phyloP scores from a whole-genome alignment of 2,888 invertebrate genomes.

The Cantharis rustica region DNA sequence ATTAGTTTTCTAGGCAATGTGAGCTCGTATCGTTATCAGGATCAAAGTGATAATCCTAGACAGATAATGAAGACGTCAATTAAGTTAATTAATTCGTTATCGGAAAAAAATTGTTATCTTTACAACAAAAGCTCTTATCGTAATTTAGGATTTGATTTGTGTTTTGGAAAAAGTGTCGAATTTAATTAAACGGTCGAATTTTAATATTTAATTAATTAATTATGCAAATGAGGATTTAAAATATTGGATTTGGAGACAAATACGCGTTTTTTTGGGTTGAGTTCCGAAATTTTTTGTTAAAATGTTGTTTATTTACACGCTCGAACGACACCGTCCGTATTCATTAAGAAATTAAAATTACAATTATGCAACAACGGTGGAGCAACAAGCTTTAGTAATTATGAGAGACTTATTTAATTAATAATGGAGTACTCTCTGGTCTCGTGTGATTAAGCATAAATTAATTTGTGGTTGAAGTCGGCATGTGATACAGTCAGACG shows the following conservation, averaged over 20 bases:
- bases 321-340: conserved; percentile 7
- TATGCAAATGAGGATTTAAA: not conserved
- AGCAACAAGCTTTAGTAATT: conserved; percentile 26
- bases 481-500: conserved; percentile 17
- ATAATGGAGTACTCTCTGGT: conserved; percentile 25
- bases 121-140: not conserved
- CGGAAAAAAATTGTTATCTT: not conserved
- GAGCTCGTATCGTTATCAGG: not conserved
- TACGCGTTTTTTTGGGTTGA: not conserved
- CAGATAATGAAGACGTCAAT: not conserved
- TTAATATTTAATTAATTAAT: not conserved
- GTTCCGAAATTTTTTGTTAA: not conserved
- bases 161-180: not conserved
- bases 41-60: not conserved
- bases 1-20: not conserved
- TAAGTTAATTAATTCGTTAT: not conserved
- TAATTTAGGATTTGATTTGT: not conserved
- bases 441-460: conserved; percentile 29
- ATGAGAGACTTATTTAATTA: conserved; percentile 28
- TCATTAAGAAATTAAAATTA: conserved; percentile 8
- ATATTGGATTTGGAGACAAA: not conserved
- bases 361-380: conserved; percentile 13
- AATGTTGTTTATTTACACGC: conserved; percentile 17
- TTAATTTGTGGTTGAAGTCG: conserved; percentile 19
- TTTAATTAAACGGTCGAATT: not conserved